A percentile compares a stretch with the other conserved stretches of the same genome.
phyloP scores from a whole-genome alignment of 1,140 invertebrate species.

The Achatina immaculata region DNA sequence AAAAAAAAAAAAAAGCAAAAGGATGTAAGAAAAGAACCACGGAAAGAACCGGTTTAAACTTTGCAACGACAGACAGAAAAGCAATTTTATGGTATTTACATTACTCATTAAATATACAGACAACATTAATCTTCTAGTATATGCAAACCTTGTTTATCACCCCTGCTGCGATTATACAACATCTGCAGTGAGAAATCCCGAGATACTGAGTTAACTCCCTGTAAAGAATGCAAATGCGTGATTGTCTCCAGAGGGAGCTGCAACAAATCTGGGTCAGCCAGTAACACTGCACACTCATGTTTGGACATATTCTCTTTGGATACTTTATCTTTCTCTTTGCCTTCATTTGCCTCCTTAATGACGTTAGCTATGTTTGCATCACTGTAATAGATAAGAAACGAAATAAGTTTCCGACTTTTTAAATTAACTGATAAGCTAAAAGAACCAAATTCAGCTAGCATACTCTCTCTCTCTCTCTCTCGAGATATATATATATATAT shows the following conservation, averaged over 20 bases:
- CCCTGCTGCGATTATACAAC: slow-evolving; percentile 58
- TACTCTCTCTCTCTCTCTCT: too few species aligned
- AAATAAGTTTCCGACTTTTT: too few species aligned
- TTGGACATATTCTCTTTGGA: slow-evolving; percentile 21
- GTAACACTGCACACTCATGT: slow-evolving; percentile 62
- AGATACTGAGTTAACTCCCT: slow-evolving; percentile 58
- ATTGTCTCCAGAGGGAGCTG: slow-evolving; percentile 69
- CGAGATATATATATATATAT: too few species aligned
- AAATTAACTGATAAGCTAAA: too few species aligned
- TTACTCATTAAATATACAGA: too few species aligned
- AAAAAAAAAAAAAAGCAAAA: too few species aligned
- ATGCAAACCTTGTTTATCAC: slow-evolving; percentile 21
- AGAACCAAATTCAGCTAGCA: too few species aligned
- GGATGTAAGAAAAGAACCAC: too few species aligned
- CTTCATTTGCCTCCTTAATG: not conserved
- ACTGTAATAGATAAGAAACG: too few species aligned
- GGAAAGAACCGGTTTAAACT: too few species aligned
- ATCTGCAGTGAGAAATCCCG: slow-evolving; percentile 70
- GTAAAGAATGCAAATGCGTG: slow-evolving; percentile 53
- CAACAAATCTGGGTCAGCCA: slow-evolving; percentile 66
- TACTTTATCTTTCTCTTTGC: not conserved
- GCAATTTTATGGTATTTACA: too few species aligned
- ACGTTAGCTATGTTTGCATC: not conserved
- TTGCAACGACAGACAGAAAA: too few species aligned
- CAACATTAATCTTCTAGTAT: not conserved